phyloP scores from a whole-genome alignment of 2,888 invertebrate species.

The Lydus trimaculatus region DNA sequence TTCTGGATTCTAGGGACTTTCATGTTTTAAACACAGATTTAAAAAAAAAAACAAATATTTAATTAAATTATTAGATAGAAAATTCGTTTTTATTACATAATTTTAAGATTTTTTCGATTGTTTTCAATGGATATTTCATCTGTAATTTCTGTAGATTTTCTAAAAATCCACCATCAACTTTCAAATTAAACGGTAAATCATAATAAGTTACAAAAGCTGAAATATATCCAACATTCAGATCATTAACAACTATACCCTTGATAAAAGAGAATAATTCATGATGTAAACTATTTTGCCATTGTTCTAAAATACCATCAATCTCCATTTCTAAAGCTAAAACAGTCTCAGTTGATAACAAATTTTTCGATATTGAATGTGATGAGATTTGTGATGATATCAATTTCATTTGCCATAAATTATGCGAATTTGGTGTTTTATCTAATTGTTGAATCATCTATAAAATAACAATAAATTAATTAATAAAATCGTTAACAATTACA shows the following conservation, averaged over 20 bases:
- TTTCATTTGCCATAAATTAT: conserved; percentile 80
- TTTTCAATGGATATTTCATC: conserved; percentile 15
- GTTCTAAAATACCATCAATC: conserved; percentile 64
- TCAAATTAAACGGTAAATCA: conserved; percentile 63
- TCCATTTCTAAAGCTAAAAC: conserved; percentile 69
- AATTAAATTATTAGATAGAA: background rate
- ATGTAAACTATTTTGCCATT: conserved; percentile 61
- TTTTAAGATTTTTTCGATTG: conserved; percentile 19
- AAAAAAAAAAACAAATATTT: background rate
- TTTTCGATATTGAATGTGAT: conserved; percentile 51
- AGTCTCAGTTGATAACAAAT: conserved; percentile 68
- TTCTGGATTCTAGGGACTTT: conserved; percentile 11
- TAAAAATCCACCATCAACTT: conserved; percentile 48
- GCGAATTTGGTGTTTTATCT: conserved; percentile 61
- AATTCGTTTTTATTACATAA: background rate
- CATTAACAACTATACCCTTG: conserved; percentile 58
- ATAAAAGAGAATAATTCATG: conserved; percentile 62
- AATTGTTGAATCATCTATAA: conserved; percentile 50
- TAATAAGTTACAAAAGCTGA: conserved; percentile 67
- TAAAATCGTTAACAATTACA: conserved; percentile 23
- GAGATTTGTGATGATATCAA: conserved; percentile 66
- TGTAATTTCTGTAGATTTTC: conserved; percentile 43
- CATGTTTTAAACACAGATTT: background rate
- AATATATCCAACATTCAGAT: conserved; percentile 49
- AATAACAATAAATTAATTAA: conserved; percentile 23